Percentiles rank a stretch among this genome's conserved stretches.
phyloP scores from a whole-genome alignment of 2,113 vertebrate species.

The Myrmecobius fasciatus region DNA sequence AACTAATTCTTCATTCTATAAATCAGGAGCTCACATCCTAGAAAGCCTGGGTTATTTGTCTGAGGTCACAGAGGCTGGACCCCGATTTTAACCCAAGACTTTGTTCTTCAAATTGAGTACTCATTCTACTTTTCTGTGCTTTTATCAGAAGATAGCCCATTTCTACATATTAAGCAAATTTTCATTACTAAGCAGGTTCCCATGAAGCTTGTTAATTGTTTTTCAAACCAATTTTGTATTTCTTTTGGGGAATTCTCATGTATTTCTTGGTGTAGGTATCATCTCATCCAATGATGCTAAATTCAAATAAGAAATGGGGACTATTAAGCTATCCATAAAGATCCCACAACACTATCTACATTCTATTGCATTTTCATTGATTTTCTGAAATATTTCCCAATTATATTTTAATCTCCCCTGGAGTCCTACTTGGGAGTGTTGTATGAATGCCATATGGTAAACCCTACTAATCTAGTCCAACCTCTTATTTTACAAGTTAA shows the following conservation, averaged over 20 bases:
- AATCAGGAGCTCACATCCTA: no score
- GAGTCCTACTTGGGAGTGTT: background rate
- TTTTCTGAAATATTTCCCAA: background rate
- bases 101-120: background rate
- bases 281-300: background rate
- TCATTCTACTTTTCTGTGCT: background rate
- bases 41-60: no score
- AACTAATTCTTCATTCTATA: no score
- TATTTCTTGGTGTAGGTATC: background rate
- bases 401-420: background rate
- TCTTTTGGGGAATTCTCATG: background rate
- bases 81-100: background rate
- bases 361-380: background rate
- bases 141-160: background rate
- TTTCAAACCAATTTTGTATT: background rate
- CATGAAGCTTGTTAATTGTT: background rate
- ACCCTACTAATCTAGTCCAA: background rate
- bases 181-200: background rate
- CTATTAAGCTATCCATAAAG: background rate
- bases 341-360: background rate
- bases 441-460: background rate
- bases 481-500: background rate
- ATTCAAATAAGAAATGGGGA: background rate
- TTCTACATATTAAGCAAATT: background rate
- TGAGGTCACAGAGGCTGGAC: no score